Base-by-base conservation (phyloP, 92 coral and sea anemone species). In the Blastomussa wellsi region DNA sequence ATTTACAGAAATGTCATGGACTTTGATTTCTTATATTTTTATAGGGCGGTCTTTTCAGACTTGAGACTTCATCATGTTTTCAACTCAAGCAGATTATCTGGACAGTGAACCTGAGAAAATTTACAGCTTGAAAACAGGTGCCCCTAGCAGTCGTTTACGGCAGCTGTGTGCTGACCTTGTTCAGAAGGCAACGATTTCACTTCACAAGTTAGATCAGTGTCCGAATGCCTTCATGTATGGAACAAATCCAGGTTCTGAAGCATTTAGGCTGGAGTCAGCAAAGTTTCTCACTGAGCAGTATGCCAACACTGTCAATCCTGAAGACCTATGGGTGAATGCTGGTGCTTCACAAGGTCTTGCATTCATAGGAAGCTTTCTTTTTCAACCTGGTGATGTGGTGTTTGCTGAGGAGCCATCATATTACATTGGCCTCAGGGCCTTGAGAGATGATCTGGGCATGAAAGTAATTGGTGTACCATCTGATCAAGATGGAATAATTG, bases 401-500 rank as follows among this genome's bases (percentile, higher is more conserved):
- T 87, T 96, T 79, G 95, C 88, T 7, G 98, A 96, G 55, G 98
- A 94, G 47, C 98, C 98, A 35, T 68, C 96, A 19, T 96, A 94
- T 75, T 96, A 90, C 48, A 71, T 96, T 83, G 94, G 89, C 19
- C 53, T 96, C 33, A 88, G 33, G 66, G 87, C 87, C 51, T 64
- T 94, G 51, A 49, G 51, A 29, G 84, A 92, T 41, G 94, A 92
- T 64, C 80, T 87, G 16, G 87, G 89, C 26, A 85, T 96, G 93
- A 96, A 88, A 68, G 88, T 94, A 14, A 53, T 94, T 59, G 86
- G 93, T 22, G 92, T 96, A 26, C 90, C 98, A 19, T 86, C 92
- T 44, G 95, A 94, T 64, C 64, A 90, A 2, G 98, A 90, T 80
- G 98, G 98, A 7, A 75, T 96, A 19, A 78, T 84, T 62, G 96